Percentiles rank a stretch among this genome's conserved stretches.
Conservation (phyloP, 2,113 vertebrate species). For the Macheiramphus alcinus region DNA sequence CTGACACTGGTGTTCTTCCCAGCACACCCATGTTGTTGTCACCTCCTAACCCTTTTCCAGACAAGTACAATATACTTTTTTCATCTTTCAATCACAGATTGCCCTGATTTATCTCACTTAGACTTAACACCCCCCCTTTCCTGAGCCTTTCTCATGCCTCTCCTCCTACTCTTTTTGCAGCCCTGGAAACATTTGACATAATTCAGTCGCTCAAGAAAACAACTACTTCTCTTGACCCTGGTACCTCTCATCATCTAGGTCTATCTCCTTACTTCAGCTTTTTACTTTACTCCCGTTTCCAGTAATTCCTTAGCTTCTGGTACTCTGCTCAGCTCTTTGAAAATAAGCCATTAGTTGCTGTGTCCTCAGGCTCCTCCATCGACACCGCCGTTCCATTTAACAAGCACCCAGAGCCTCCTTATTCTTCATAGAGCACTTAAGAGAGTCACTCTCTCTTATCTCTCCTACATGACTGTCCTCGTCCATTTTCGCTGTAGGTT, state of each 20-base stretch:
- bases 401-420: constrained; percentile 59
- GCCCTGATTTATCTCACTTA: background rate
- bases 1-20: background rate
- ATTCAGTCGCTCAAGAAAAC: constrained; percentile 38
- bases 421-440: constrained; percentile 47
- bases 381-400: constrained; percentile 17
- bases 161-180: constrained; percentile 34
- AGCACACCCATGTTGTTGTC: background rate
- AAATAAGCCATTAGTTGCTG: constrained; percentile 56
- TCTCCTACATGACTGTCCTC: constrained; percentile 26
- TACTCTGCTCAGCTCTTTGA: constrained; percentile 48
- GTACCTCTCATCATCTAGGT: constrained; percentile 32
- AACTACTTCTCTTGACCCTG: constrained; percentile 47
- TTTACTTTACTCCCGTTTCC: constrained; percentile 43
- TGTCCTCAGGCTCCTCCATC: constrained; percentile 44
- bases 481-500: background rate
- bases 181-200: constrained; percentile 32
- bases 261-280: constrained; percentile 5
- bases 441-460: constrained; percentile 17
- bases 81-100: background rate
- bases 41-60: background rate
- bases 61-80: background rate
- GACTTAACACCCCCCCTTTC: background rate
- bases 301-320: constrained; percentile 47
- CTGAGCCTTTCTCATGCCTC: background rate